Conservation (phyloP, 2,888 invertebrate species). For the Chirona hameri region DNA sequence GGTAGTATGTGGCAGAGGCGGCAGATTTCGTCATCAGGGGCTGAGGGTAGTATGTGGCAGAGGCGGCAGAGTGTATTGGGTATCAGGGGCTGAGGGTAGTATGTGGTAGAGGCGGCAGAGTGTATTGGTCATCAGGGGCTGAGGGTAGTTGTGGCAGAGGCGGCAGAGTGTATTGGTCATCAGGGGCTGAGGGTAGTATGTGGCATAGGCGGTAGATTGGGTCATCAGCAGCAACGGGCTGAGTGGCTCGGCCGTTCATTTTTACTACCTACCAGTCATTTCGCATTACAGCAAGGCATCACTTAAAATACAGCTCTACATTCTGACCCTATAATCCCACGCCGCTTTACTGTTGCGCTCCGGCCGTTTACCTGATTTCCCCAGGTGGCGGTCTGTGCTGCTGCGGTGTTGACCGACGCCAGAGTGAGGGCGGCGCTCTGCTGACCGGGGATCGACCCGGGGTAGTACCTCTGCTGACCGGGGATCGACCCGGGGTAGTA, state of each 20-base stretch:
- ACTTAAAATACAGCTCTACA: not conserved
- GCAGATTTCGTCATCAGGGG: not conserved
- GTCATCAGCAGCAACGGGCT: not conserved
- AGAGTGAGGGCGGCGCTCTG: not conserved
- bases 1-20: no score
- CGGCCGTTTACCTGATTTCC: not conserved
- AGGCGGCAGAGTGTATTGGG: no score
- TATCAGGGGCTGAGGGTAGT: no score
- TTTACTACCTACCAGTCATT: not conserved
- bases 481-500: not conserved
- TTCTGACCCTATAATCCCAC: no score
- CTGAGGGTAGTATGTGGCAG: no score
- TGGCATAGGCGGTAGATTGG: no score
- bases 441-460: not conserved
- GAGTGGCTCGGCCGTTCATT: not conserved
- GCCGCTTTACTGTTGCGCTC: not conserved
- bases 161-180: no score
- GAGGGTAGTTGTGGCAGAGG: no score
- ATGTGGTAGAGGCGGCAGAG: no score
- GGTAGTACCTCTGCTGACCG: not conserved
- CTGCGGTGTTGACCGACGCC: not conserved
- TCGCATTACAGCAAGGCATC: not conserved
- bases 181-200: no score
- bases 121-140: not conserved
- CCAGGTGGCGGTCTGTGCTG: not conserved